Conservation (phyloP, 2,888 invertebrate genomes). For the Sinopyrophorus schimmeli region DNA sequence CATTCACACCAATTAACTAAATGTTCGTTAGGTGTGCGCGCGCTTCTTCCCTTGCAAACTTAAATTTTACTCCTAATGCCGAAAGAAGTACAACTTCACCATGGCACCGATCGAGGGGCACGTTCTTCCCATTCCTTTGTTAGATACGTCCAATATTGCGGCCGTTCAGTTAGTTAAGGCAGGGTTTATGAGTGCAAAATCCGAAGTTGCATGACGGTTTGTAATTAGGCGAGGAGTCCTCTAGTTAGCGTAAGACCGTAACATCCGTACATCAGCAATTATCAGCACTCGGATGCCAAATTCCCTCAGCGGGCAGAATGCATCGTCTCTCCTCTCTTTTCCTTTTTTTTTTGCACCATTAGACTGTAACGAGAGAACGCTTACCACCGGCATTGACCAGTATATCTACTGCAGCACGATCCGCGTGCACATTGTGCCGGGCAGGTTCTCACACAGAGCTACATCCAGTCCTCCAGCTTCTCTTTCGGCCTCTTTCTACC, state of each 20-base stretch:
- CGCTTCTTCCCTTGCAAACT: too few species aligned
- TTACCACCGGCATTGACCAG: slow-evolving; percentile 52
- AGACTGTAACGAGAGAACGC: slow-evolving; percentile 46
- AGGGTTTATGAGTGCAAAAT: too few species aligned
- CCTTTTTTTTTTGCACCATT: slow-evolving; percentile 38
- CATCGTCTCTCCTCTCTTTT: slow-evolving; percentile 1
- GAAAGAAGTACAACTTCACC: too few species aligned
- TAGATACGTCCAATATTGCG: too few species aligned
- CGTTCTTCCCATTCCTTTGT: too few species aligned
- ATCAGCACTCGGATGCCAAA: slow-evolving; percentile 38
- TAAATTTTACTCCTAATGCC: too few species aligned
- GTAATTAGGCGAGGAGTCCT: slow-evolving; percentile 19
- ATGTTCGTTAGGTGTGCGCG: too few species aligned
- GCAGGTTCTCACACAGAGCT: slow-evolving; percentile 49
- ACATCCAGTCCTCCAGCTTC: slow-evolving; percentile 40
- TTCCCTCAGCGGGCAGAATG: slow-evolving; percentile 34
- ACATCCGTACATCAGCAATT: slow-evolving; percentile 39
- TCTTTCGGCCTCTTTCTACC: slow-evolving; percentile 21
- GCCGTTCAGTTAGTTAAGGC: too few species aligned
- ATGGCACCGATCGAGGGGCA: too few species aligned
- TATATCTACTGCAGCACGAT: slow-evolving; percentile 49
- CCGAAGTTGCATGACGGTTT: slow-evolving; percentile 34
- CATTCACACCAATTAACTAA: too few species aligned
- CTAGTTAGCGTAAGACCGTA: slow-evolving; percentile 9
- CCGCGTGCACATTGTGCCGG: slow-evolving; percentile 48